Evolutionary conservation across 2,888 invertebrate genomes (phyloP).

Genomic region (Torymus tubicola): DNA sequence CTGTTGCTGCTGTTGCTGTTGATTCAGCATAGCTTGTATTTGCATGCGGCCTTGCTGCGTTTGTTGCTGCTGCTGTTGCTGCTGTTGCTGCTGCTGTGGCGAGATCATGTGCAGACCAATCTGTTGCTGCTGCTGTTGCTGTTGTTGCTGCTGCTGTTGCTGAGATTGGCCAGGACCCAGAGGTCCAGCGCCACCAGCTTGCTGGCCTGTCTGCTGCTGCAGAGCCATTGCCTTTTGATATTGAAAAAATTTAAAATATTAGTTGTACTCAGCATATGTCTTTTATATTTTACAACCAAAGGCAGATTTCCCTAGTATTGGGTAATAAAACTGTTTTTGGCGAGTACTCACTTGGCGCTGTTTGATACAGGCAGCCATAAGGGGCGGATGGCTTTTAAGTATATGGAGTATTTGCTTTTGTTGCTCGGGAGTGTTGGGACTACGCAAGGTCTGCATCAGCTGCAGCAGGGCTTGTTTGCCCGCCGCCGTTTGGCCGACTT

Average conservation of each 20-base stretch:
- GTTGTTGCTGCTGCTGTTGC: conserved; percentile 78
- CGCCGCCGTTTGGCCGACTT: conserved; percentile 77
- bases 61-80: conserved; percentile 77
- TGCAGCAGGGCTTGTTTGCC: conserved; percentile 84
- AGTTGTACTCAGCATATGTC: no score
- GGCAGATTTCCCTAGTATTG: no score
- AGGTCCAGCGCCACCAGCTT: conserved; percentile 70
- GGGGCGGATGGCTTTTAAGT: conserved; percentile 93
- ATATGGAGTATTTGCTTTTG: conserved; percentile 93
- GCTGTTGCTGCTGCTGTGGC: conserved; percentile 78
- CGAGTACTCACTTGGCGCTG: conserved; percentile 82
- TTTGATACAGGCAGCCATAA: conserved; percentile 97
- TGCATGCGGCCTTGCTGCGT: conserved; percentile 78
- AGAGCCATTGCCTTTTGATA: conserved; percentile 63
- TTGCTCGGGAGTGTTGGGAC: conserved; percentile 93
- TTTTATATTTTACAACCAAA: no score
- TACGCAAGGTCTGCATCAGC: conserved; percentile 92
- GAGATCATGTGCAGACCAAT: conserved; percentile 75
- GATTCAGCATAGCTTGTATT: conserved; percentile 76
- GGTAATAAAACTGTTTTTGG: not conserved
- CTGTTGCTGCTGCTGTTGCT: conserved; percentile 77
- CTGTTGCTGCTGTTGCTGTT: conserved; percentile 77
- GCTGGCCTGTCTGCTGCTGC: conserved; percentile 73
- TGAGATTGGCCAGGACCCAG: conserved; percentile 74
- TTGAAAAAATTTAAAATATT: no score